These are phyloP conservation scores for Hetaerina titia DNA, from an alignment of 2,888 invertebrate species.

Conservation along the genomic window DNA sequence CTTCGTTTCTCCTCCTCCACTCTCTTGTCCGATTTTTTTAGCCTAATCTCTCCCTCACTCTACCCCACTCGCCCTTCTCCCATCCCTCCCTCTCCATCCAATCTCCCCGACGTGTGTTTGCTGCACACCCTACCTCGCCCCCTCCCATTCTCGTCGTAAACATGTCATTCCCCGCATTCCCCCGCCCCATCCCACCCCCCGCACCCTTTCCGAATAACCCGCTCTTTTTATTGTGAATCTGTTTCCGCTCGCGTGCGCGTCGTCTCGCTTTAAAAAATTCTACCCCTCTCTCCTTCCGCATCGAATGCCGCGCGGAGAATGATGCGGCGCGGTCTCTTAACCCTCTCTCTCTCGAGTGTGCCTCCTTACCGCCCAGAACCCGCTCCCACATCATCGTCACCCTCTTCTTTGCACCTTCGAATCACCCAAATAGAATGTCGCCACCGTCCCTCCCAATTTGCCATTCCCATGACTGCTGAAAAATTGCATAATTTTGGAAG, in stretches of 20 bases:
- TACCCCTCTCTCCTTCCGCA: background rate
- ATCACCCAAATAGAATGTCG: too few species aligned
- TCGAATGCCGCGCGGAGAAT: background rate
- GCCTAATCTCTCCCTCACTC: background rate
- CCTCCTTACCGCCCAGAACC: background rate
- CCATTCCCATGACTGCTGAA: too few species aligned
- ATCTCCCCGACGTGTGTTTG: background rate
- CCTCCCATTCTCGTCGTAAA: background rate
- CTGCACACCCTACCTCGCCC: too few species aligned
- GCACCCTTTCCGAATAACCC: background rate
- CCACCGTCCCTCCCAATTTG: too few species aligned
- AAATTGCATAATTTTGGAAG: too few species aligned
- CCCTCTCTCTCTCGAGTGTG: background rate
- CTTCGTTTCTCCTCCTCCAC: background rate
- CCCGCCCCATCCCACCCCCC: background rate
- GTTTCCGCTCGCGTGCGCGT: constrained; percentile 61
- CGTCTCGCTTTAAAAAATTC: constrained; percentile 34
- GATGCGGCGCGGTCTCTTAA: background rate
- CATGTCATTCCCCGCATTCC: too few species aligned
- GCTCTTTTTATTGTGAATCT: constrained; percentile 46
- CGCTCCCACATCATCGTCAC: background rate
- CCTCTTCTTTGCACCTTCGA: background rate
- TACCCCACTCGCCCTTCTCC: background rate
- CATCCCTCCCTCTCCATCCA: background rate
- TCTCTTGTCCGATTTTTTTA: background rate